A percentile compares a stretch with the other conserved stretches of the same genome.
phyloP scores from a whole-genome alignment of 2,797 vertebrate species.

The Sebastes matsubarae region DNA sequence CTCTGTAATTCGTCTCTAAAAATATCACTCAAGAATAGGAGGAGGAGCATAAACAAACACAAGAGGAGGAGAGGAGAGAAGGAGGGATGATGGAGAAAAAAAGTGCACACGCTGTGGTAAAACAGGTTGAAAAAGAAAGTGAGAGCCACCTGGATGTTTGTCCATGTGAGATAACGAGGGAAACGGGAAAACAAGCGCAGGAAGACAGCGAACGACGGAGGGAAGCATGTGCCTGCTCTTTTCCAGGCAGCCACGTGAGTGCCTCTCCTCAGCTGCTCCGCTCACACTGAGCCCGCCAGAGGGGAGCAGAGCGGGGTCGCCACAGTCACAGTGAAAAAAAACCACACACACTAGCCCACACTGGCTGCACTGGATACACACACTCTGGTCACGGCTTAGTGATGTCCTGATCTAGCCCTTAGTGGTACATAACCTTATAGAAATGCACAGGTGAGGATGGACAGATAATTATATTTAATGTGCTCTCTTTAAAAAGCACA shows the following conservation, averaged over 20 bases:
- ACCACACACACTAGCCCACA: not conserved
- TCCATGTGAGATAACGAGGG: constrained; percentile 35
- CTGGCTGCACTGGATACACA: not conserved
- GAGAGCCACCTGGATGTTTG: constrained; percentile 48
- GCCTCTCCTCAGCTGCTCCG: constrained; percentile 72
- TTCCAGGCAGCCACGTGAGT: constrained; percentile 76
- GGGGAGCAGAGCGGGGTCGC: constrained; percentile 65
- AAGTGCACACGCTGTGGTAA: constrained; percentile 15
- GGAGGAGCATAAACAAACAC: constrained; percentile 74
- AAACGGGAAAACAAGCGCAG: not conserved
- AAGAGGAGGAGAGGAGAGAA: constrained; percentile 49
- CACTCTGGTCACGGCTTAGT: not conserved
- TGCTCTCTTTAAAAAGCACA: not conserved
- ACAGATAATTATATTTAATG: not conserved
- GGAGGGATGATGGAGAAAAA: constrained; percentile 25
- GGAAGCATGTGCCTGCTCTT: constrained; percentile 64
- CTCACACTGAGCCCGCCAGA: constrained; percentile 69
- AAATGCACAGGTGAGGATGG: not conserved
- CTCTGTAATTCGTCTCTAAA: constrained; percentile 81
- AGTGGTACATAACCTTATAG: not conserved
- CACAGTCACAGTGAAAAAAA: constrained; percentile 52
- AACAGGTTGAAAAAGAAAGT: constrained; percentile 36
- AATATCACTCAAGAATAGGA: constrained; percentile 75
- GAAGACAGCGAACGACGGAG: not conserved
- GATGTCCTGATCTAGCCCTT: not conserved